Conservation (phyloP, 2,888 invertebrate genomes). For the Peribatodes rhomboidaria region DNA sequence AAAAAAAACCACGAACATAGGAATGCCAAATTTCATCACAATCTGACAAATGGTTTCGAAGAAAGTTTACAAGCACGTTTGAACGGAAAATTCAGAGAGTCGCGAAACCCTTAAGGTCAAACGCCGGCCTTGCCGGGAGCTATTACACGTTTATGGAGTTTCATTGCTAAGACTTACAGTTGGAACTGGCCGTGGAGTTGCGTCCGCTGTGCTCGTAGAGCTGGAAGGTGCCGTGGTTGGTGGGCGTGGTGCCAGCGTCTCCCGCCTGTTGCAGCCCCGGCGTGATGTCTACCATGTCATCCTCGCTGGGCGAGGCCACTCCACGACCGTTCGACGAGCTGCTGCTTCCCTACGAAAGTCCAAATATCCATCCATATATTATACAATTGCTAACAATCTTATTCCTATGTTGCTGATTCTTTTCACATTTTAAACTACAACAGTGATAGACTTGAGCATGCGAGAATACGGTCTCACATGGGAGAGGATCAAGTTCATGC, state of each 20-base stretch:
- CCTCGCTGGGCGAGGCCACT: conserved; percentile 60
- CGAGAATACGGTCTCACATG: not conserved
- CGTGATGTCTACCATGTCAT: conserved; percentile 78
- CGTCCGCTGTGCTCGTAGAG: conserved; percentile 74
- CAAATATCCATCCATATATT: too few relatives aligned
- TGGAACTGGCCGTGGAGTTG: conserved; percentile 66
- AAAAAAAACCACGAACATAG: too few relatives aligned
- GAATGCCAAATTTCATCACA: too few relatives aligned
- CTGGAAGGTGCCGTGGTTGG: conserved; percentile 80
- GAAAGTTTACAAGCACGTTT: too few relatives aligned
- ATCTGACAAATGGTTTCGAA: too few relatives aligned
- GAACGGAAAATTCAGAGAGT: too few relatives aligned
- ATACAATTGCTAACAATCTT: too few relatives aligned
- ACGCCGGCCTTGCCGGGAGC: not conserved
- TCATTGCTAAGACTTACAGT: conserved; percentile 63
- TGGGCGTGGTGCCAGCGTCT: conserved; percentile 66
- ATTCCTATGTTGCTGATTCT: too few relatives aligned
- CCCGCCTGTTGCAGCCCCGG: conserved; percentile 67
- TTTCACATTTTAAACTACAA: not conserved
- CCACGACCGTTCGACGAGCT: conserved; percentile 65
- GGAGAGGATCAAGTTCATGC: not conserved
- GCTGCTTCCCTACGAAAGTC: conserved; percentile 19
- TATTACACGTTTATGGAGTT: not conserved
- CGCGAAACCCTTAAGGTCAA: too few relatives aligned
- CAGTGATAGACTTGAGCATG: not conserved